Base-by-base conservation (phyloP, 92 coral and sea anemone genomes). In the Heteractis magnifica region DNA sequence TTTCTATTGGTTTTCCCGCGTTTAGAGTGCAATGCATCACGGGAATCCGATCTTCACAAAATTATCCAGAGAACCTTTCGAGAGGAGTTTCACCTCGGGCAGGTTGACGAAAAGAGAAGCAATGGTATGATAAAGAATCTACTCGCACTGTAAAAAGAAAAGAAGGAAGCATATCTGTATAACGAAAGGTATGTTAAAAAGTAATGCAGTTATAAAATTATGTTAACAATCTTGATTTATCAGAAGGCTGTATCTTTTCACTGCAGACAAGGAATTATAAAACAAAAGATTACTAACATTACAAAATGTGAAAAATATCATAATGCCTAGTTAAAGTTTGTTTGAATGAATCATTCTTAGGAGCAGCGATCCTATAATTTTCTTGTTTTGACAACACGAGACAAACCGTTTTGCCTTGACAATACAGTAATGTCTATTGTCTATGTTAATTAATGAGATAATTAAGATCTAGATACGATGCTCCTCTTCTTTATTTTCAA, bases 11-110 rank as follows among this genome's bases (percentile, higher is more conserved):
- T 34, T 34, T 34, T 34, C 44, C 44, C 3, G 44, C 44, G 44
- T 34, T 34, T 34, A 34, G 26, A 23, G 3, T 23, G 68, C 82
- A 18, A 12, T 23, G 71, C 50, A 79, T 79, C 34, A 18, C 41
- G 71, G 65, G 52, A 79, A 49, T 50, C 8, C 41, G 11, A 53
- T 78, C 49, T 79, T 59, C 52, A 79, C 4, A 56, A 49, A 34
- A 60, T 20, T 79, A 79, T 72, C 82, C 82, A 59, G 50, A 79
- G 51, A 26, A 26, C 82, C 19, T 79, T 53, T 56, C 49, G 71
- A 20, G 59, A 49, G 3, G 56, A 49, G 56, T 49, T 49, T 10
- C 48, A 53, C 70, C 19, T 52, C 70, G 20, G 64, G 48, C 80
- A 4, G 65, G 41, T 59, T 20, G 49, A 52, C 34, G 53, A 13